Evolutionary conservation across 2,113 vertebrate species (phyloP).

Genomic region (Fulmarus glacialis): DNA sequence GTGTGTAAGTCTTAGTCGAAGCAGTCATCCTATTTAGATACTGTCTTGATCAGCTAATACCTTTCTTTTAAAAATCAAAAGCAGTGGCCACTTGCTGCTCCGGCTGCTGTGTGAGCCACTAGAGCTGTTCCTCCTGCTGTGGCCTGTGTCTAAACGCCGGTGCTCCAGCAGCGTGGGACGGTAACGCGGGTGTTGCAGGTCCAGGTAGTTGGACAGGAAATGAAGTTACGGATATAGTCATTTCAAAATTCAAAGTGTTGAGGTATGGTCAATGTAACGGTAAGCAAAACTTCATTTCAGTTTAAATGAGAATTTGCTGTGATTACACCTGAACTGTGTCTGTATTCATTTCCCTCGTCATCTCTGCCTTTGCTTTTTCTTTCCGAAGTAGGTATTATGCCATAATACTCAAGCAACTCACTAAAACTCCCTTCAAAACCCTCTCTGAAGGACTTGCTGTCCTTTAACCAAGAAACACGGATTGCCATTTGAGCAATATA

Average conservation of each 20-base stretch:
- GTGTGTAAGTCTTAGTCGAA: neutral
- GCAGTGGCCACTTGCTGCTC: neutral
- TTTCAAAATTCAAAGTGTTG: neutral
- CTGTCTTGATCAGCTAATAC: neutral
- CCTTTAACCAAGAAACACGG: neutral
- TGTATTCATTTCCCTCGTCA: neutral
- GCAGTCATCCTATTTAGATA: neutral
- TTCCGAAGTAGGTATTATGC: neutral
- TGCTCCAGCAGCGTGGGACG: neutral
- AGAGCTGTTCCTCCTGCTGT: neutral
- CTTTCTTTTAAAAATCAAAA: neutral
- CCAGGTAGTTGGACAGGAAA: neutral
- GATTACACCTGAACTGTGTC: neutral
- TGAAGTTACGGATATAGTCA: neutral
- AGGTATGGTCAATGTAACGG: neutral
- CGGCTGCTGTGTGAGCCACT: accelerated
- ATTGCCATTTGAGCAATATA: neutral
- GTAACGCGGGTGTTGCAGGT: neutral
- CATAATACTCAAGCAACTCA: neutral
- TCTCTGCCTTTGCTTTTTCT: neutral
- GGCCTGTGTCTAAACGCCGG: accelerated
- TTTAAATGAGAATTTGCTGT: neutral
- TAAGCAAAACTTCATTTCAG: neutral
- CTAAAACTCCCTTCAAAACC: neutral
- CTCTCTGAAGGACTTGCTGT: neutral